A percentile compares a stretch with the other conserved stretches of the same genome.
phyloP scores from a whole-genome alignment of 2,888 invertebrate species.

The Mesorhabditis spiculigera region DNA sequence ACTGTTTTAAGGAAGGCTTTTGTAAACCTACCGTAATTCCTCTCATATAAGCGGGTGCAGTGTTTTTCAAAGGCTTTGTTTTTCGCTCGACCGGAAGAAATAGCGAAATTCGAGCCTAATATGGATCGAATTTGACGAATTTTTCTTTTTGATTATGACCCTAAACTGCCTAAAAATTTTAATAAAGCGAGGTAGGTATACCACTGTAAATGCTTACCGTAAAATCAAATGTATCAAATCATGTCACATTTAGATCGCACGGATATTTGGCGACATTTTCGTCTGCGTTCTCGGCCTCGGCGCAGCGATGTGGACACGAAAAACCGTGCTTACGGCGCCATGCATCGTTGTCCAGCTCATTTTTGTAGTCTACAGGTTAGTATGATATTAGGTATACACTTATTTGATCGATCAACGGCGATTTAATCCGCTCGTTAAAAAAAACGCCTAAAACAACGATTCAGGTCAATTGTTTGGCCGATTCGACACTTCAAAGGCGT shows the following conservation, averaged over 20 bases:
- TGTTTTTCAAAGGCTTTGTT: background rate
- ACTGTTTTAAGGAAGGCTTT: background rate
- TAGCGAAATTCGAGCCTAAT: no score
- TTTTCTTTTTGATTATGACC: no score
- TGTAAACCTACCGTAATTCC: background rate
- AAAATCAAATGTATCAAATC: no score
- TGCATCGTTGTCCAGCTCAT: conserved; percentile 41
- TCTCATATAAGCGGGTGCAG: background rate
- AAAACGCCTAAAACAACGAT: background rate
- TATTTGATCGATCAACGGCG: background rate
- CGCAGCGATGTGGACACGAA: conserved; percentile 48
- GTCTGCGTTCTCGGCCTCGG: conserved; percentile 44
- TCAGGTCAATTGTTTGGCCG: conserved; percentile 36
- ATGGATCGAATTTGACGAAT: no score
- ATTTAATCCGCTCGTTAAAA: no score
- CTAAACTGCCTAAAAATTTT: no score
- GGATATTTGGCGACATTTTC: conserved; percentile 47
- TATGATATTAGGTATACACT: background rate
- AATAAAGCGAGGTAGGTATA: no score
- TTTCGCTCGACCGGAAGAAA: background rate
- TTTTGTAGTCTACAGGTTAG: conserved; percentile 31
- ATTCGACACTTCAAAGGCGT: conserved; percentile 27
- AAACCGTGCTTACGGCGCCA: conserved; percentile 35
- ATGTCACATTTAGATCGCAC: conserved; percentile 20
- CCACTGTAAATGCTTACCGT: no score